Base-by-base conservation (phyloP, 2,797 vertebrate genomes). In the Anguilla pacifica region DNA sequence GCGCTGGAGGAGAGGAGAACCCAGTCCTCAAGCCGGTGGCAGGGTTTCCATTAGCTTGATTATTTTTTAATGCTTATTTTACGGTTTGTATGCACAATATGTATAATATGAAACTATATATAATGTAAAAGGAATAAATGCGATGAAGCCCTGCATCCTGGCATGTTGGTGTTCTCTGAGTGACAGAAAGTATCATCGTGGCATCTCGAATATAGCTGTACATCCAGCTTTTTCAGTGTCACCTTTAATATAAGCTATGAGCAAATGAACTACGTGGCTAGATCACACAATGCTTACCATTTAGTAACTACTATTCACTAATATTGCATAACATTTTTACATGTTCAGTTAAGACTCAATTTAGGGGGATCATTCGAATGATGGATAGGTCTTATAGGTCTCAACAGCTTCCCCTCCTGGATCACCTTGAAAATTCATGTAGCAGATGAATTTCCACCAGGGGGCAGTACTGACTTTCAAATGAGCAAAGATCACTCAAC, bases 141-240 rank as follows among this genome's bases (percentile, higher is more conserved):
- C 87, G 94, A 93, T 89, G 92, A 95, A 91, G 94, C 94, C 95
- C 96, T 95, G 39, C 25, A 51, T n/a, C 43, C 43, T 82, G 31
- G 35, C 4, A 77, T 39, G 72, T 35, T 77, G 43, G 2, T 82
- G 79, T 81, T 82, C 43, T 82, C 25, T 49, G 22, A 3, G 19
- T 82, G 79, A 25, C 35, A 79, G 19, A 51, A 82, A 25, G 43
- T 10, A 1, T 82, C 6, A 77, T 10, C 22, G 74, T 43, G 15
- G 74, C 19, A 5, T 22, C 46, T 51, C 22, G 1, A 7, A 19
- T 35, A 22, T 74, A 74, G 11, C 35, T 79, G 17, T 43, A 19
- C 74, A 46, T 79, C 39, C 35, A 79, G 39, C 74, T 3, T 9
- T 46, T 43, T 25, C 6, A 46, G 7, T 31, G 11, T 10, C 13